Conservation (phyloP, 2,888 invertebrate species). For the Griposia aprilina region DNA sequence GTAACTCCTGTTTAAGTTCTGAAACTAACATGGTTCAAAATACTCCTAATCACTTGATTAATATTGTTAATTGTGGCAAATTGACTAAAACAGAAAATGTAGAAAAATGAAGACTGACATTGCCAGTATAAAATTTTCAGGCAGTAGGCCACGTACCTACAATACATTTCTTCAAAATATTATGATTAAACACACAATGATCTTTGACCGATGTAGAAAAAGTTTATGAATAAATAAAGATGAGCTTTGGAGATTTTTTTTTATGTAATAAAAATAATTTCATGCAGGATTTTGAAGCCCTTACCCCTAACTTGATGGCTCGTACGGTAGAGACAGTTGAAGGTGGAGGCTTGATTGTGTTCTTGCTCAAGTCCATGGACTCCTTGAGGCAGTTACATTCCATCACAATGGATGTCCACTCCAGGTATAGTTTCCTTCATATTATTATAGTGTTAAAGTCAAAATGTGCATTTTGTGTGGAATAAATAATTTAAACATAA, state of each 20-base stretch:
- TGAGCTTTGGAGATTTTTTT: background rate
- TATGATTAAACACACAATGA: background rate
- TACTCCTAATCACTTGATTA: background rate
- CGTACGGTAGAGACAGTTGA: conserved; percentile 99
- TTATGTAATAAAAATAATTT: conserved; percentile 1
- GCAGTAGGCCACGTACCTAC: background rate
- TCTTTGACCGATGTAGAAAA: background rate
- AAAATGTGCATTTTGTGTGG: too few species aligned
- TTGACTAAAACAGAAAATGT: background rate
- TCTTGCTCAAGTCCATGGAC: conserved; percentile 95
- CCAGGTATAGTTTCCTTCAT: conserved; percentile 83
- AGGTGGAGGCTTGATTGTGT: conserved; percentile 98
- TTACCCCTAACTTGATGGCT: conserved; percentile 99
- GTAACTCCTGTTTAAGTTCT: background rate
- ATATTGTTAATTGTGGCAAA: background rate
- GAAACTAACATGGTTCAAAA: background rate
- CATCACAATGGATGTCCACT: conserved; percentile 99
- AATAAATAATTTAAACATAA: too few species aligned
- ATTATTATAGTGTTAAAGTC: background rate
- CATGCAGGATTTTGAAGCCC: conserved; percentile 97
- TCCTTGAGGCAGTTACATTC: conserved; percentile 98
- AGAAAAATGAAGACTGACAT: background rate
- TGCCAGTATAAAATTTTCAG: background rate
- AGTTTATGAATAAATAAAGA: background rate
- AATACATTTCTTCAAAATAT: background rate